These are phyloP conservation scores for Sebastes nivosus DNA, from an alignment of 2,797 vertebrate genomes.

Conservation along the genomic window DNA sequence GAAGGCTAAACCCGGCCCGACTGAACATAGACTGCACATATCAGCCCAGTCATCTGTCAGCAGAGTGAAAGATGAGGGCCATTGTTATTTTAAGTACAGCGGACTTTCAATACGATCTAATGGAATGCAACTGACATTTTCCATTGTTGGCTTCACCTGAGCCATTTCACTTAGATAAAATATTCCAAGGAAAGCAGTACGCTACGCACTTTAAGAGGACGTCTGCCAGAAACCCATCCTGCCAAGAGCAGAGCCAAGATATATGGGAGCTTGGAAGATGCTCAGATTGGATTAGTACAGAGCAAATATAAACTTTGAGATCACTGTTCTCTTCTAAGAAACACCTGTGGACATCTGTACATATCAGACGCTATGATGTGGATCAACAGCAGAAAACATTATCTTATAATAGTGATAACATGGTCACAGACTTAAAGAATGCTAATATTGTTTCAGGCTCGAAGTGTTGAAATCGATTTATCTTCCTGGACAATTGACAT, in stretches of 20 bases:
- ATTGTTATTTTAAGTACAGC: constrained; percentile 72
- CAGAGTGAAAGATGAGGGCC: constrained; percentile 40
- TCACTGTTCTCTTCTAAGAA: constrained; percentile 58
- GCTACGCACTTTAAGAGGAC: constrained; percentile 13
- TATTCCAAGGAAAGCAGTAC: constrained; percentile 49
- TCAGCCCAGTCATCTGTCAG: constrained; percentile 61
- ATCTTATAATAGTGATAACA: neutral
- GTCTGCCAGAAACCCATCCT: constrained; percentile 49
- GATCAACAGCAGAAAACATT: neutral
- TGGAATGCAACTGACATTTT: constrained; percentile 62
- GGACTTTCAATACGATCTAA: constrained; percentile 63
- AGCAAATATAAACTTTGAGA: constrained; percentile 70
- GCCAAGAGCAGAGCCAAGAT: constrained; percentile 64
- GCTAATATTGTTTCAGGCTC: neutral
- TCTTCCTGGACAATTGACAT: constrained; percentile 27
- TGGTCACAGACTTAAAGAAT: neutral
- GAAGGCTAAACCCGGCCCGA: constrained; percentile 39
- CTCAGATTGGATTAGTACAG: constrained; percentile 65
- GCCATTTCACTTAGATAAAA: constrained; percentile 35
- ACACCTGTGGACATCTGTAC: constrained; percentile 43
- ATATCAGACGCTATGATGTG: neutral
- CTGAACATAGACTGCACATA: constrained; percentile 58
- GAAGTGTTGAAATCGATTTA: constrained; percentile 12
- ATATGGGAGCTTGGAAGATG: constrained; percentile 67
- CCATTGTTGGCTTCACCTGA: constrained; percentile 63